Evolutionary conservation across 2,888 invertebrate genomes (phyloP).

Genomic region (Sarcophaga caerulescens): DNA sequence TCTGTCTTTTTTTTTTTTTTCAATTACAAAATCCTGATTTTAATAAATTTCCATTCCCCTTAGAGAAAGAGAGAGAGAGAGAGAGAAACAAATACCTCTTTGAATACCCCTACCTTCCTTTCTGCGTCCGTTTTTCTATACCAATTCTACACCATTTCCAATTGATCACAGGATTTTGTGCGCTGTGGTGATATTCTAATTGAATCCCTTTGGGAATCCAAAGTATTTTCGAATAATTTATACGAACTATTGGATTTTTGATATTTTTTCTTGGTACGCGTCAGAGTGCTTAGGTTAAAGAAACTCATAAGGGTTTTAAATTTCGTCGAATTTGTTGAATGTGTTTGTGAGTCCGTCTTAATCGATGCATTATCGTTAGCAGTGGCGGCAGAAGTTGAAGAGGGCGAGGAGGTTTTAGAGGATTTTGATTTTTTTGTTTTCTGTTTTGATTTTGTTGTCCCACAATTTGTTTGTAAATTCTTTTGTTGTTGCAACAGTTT

Average conservation of each 20-base stretch:
- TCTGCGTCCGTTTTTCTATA: no score
- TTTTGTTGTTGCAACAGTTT: conserved; percentile 62
- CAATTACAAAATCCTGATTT: no score
- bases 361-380: neutral
- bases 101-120: no score
- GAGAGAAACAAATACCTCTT: no score
- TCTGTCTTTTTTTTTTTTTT: no score
- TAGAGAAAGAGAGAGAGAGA: no score
- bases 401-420: conserved; percentile 14
- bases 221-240: conserved; percentile 74
- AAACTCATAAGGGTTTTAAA: conserved; percentile 70
- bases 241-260: conserved; percentile 74
- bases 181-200: conserved; percentile 69
- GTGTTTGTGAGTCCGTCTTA: conserved; percentile 38
- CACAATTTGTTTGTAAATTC: conserved; percentile 17
- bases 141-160: conserved; percentile 73
- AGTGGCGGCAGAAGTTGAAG: neutral
- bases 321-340: conserved; percentile 69
- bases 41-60: no score
- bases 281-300: conserved; percentile 71
- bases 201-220: conserved; percentile 70
- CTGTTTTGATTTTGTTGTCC: conserved; percentile 48
- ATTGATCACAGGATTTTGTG: conserved; percentile 77
- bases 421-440: conserved; percentile 66
- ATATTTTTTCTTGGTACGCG: conserved; percentile 77